phyloP scores from a whole-genome alignment of 2,113 vertebrate species.

The Bos taurus region DNA sequence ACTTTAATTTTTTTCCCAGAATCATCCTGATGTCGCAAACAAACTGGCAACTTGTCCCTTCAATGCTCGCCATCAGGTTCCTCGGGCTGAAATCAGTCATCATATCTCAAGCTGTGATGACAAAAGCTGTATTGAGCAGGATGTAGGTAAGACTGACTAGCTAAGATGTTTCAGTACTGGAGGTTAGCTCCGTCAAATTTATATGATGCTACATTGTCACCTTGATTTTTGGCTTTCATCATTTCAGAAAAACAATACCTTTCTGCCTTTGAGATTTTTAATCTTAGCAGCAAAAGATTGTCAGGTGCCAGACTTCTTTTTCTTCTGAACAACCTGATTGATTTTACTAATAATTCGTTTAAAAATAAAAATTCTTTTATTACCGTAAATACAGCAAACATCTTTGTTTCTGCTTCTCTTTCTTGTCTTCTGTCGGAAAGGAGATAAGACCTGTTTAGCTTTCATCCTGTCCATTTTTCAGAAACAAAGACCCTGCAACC shows the following conservation, averaged over 20 bases:
- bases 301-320: constrained; percentile 38
- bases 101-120: constrained; percentile 80
- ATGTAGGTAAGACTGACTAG: constrained; percentile 72
- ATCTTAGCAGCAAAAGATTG: background rate
- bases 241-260: constrained; percentile 44
- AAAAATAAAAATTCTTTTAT: constrained; percentile 46
- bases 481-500: constrained; percentile 30
- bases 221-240: constrained; percentile 29
- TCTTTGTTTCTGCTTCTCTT: constrained; percentile 48
- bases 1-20: constrained; percentile 71
- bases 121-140: constrained; percentile 78
- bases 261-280: constrained; percentile 45
- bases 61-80: constrained; percentile 80
- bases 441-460: constrained; percentile 1
- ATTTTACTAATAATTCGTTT: constrained; percentile 45
- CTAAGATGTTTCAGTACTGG: background rate
- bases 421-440: background rate
- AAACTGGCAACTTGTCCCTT: constrained; percentile 80
- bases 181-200: background rate
- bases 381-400: constrained; percentile 20
- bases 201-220: background rate
- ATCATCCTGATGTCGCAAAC: constrained; percentile 75
- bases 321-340: constrained; percentile 46
- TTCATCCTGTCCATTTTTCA: constrained; percentile 24
- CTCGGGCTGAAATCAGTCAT: constrained; percentile 74